Conservation (phyloP, 2,888 invertebrate species). For the Merodon equestris region DNA sequence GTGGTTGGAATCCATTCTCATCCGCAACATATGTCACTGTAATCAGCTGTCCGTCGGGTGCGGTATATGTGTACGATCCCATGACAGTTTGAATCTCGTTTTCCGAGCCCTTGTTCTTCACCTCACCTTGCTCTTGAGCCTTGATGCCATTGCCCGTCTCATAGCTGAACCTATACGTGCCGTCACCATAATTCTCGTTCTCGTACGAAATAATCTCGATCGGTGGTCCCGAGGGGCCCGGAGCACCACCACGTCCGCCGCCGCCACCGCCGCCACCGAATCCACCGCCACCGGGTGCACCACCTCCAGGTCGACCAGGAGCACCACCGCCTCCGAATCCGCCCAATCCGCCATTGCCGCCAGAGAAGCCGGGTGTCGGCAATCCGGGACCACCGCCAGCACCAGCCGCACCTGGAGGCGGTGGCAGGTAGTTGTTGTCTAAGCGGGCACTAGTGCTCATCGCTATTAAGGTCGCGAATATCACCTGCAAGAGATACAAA, state of each 20-base stretch:
- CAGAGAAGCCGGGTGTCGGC: constrained; percentile 77
- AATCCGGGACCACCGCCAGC: constrained; percentile 77
- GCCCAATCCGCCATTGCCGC: constrained; percentile 75
- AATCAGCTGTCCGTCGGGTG: constrained; percentile 83
- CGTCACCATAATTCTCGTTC: constrained; percentile 82
- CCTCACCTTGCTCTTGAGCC: constrained; percentile 82
- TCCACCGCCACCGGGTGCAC: constrained; percentile 72
- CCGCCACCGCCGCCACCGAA: constrained; percentile 71
- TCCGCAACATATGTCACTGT: constrained; percentile 83
- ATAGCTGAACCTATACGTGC: constrained; percentile 82
- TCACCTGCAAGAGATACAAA: constrained; percentile 76
- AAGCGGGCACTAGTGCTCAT: constrained; percentile 79
- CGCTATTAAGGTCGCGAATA: constrained; percentile 78
- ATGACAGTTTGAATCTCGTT: constrained; percentile 81
- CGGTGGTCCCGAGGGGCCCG: constrained; percentile 77
- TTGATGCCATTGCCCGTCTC: constrained; percentile 84
- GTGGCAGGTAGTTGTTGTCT: constrained; percentile 82
- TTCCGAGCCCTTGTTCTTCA: constrained; percentile 82
- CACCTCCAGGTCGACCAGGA: constrained; percentile 74
- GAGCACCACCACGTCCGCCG: constrained; percentile 71
- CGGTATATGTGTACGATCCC: constrained; percentile 83
- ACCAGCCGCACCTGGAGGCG: constrained; percentile 79
- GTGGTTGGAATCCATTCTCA: constrained; percentile 84
- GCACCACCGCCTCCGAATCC: constrained; percentile 77
- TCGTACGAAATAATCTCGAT: constrained; percentile 81